These are phyloP conservation scores for Plutomurus gul DNA, from an alignment of 1,140 invertebrate genomes.

Conservation along the genomic window DNA sequence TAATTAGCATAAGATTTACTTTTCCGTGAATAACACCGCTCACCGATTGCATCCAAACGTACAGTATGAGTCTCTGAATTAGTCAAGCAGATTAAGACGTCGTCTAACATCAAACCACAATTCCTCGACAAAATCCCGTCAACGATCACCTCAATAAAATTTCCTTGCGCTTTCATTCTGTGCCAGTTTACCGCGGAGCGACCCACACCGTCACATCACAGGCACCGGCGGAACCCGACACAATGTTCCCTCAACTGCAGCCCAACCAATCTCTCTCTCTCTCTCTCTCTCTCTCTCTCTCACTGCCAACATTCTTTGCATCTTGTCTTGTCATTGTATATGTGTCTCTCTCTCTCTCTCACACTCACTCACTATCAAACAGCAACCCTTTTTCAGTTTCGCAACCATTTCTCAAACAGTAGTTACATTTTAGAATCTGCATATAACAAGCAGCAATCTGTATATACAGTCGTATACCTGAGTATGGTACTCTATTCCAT, in stretches of 20 bases:
- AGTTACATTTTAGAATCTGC: too few species aligned
- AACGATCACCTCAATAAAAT: constrained; percentile 27
- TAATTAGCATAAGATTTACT: constrained; percentile 55
- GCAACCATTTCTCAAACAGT: too few species aligned
- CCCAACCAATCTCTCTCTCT: not conserved
- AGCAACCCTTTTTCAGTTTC: not conserved
- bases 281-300: too few species aligned
- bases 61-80: constrained; percentile 41
- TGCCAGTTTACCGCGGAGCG: not conserved
- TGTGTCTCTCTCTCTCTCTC: not conserved
- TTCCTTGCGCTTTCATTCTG: not conserved
- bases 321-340: constrained; percentile 3
- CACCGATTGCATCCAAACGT: constrained; percentile 27
- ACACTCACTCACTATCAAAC: not conserved
- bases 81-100: constrained; percentile 52
- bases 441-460: too few species aligned
- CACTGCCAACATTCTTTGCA: constrained; percentile 14
- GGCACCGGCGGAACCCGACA: constrained; percentile 3
- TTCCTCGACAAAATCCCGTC: constrained; percentile 22
- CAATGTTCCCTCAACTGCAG: not conserved
- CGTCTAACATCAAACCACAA: constrained; percentile 26
- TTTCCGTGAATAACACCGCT: constrained; percentile 46
- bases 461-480: too few species aligned
- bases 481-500: too few species aligned
- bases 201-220: constrained; percentile 13